Evolutionary conservation across 2,113 vertebrate genomes (phyloP).

Genomic region (Chloroceryle aenea): DNA sequence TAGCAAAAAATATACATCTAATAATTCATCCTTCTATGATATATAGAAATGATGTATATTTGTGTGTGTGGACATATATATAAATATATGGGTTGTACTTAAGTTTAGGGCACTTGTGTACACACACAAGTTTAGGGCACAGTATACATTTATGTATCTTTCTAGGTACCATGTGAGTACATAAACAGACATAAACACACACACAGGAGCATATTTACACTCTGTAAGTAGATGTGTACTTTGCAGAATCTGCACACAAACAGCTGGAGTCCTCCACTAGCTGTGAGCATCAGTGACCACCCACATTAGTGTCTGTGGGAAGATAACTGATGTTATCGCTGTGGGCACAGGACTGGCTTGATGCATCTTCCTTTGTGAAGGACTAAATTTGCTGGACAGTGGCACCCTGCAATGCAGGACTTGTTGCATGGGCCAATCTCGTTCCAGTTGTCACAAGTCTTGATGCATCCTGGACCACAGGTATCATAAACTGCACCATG

Average conservation of each 20-base stretch:
- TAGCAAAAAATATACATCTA: slow-evolving; percentile 88
- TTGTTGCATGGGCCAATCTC: slow-evolving; percentile 92
- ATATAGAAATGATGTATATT: slow-evolving; percentile 78
- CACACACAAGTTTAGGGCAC: slow-evolving; percentile 46
- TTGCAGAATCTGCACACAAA: slow-evolving; percentile 50
- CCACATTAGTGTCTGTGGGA: slow-evolving; percentile 29
- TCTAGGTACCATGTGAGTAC: slow-evolving; percentile 12
- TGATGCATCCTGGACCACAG: slow-evolving; percentile 94
- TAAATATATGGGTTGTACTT: slow-evolving; percentile 72
- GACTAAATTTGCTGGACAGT: slow-evolving; percentile 93
- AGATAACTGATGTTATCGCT: slow-evolving; percentile 85
- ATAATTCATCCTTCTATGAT: slow-evolving; percentile 75
- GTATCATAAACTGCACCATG: slow-evolving; percentile 94
- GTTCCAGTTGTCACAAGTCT: slow-evolving; percentile 98
- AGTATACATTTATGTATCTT: slow-evolving; percentile 28
- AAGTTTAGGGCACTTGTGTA: slow-evolving; percentile 38
- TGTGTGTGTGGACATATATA: slow-evolving; percentile 59
- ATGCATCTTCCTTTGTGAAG: slow-evolving; percentile 93
- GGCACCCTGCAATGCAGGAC: slow-evolving; percentile 93
- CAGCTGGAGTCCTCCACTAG: slow-evolving; percentile 67
- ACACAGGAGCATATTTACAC: slow-evolving; percentile 62
- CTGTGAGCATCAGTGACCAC: slow-evolving; percentile 14
- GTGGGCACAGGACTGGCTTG: slow-evolving; percentile 92
- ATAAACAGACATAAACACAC: slow-evolving; percentile 57
- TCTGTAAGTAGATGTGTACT: slow-evolving; percentile 9